Percentiles rank a stretch among this genome's conserved stretches.
phyloP scores from a whole-genome alignment of 2,113 vertebrate genomes.

The Ailuropoda melanoleuca region DNA sequence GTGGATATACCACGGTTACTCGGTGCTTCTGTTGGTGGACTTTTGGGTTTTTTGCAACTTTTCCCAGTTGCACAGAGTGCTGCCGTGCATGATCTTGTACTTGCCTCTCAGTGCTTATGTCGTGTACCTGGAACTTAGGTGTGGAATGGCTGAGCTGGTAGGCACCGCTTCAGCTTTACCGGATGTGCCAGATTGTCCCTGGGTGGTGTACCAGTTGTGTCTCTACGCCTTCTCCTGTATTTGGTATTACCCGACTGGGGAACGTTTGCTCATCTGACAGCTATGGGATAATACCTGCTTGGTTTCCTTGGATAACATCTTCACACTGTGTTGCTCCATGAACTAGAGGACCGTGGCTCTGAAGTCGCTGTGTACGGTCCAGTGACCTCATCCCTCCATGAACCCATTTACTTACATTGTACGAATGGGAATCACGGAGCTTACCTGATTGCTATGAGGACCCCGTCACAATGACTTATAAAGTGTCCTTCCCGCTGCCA shows the following conservation, averaged over 20 bases:
- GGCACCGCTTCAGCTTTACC: background rate
- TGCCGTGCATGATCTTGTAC: accelerated
- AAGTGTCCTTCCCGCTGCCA: background rate
- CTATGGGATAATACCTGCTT: too few species aligned
- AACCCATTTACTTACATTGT: background rate
- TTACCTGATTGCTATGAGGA: background rate
- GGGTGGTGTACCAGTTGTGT: accelerated
- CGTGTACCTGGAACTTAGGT: background rate
- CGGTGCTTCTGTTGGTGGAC: background rate
- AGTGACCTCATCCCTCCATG: background rate
- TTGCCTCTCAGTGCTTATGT: background rate
- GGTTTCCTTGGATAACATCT: background rate
- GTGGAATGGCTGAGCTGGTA: background rate
- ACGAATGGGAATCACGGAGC: background rate
- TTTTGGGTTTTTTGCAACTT: background rate
- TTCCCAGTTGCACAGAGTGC: background rate
- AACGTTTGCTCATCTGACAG: background rate
- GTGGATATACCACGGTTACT: background rate
- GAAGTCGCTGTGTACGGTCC: background rate
- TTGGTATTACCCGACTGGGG: background rate
- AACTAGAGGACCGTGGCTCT: background rate
- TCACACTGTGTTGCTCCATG: background rate
- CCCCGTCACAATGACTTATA: background rate
- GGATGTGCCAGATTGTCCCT: background rate
- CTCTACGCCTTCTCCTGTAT: accelerated